phyloP scores from a whole-genome alignment of 92 coral and sea anemone species.

The Micromussa lordhowensis region DNA sequence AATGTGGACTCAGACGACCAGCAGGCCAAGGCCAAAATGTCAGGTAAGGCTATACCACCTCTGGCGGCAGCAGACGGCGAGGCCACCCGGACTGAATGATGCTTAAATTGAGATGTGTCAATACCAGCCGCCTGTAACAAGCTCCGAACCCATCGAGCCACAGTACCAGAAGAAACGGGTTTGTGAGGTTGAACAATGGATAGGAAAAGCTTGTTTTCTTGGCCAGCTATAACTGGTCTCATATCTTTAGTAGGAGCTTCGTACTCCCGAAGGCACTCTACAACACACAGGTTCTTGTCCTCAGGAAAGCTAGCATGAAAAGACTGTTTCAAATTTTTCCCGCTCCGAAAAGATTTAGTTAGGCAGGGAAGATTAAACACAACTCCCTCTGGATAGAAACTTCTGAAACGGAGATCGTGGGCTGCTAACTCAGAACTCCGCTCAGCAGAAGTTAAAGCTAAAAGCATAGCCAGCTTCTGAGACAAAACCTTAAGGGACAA shows the following conservation, averaged over 20 bases:
- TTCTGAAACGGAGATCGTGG: too few relatives aligned
- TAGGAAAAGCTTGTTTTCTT: not conserved
- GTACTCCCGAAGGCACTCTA: slow-evolving; percentile 41
- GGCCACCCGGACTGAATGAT: not conserved
- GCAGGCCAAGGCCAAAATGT: slow-evolving; percentile 4
- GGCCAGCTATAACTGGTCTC: not conserved
- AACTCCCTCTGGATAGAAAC: slow-evolving; percentile 34
- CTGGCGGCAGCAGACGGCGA: slow-evolving; percentile 6
- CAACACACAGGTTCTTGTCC: slow-evolving; percentile 45
- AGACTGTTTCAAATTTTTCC: slow-evolving; percentile 39
- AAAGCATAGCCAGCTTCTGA: too few relatives aligned
- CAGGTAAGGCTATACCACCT: not conserved
- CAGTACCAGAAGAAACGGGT: too few relatives aligned
- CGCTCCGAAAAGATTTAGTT: slow-evolving; percentile 40
- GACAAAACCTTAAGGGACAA: too few relatives aligned
- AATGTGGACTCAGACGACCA: not conserved
- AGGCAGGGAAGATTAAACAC: slow-evolving; percentile 21
- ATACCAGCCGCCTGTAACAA: too few relatives aligned
- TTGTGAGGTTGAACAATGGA: not conserved
- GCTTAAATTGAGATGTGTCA: too few relatives aligned
- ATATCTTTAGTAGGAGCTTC: slow-evolving; percentile 29
- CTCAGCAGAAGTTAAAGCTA: too few relatives aligned
- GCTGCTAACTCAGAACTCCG: too few relatives aligned
- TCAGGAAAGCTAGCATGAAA: slow-evolving; percentile 52
- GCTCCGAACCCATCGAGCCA: too few relatives aligned